These are phyloP conservation scores for Cassiopea andromeda DNA, from an alignment of 30 jellyfish, hydroid and myxozoan species.

Conservation along the genomic window DNA sequence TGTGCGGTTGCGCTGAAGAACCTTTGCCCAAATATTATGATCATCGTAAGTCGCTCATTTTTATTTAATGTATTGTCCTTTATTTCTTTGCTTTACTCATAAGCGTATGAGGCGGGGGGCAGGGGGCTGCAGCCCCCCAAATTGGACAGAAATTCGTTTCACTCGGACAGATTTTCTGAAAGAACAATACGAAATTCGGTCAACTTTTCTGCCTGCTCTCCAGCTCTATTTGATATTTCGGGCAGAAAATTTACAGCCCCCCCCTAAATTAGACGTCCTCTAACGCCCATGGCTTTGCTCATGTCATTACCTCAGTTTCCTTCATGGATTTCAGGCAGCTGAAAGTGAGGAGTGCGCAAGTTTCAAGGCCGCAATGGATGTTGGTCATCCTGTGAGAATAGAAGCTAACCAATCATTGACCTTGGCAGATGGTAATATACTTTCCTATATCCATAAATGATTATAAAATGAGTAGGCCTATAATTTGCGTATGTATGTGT, in stretches of 20 bases:
- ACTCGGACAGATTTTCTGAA: too few relatives aligned
- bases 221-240: too few relatives aligned
- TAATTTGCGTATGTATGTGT: too few relatives aligned
- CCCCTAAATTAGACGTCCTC: neutral
- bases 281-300: neutral
- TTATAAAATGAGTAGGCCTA: too few relatives aligned
- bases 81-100: too few relatives aligned
- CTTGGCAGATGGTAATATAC: conserved; percentile 89
- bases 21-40: conserved; percentile 81
- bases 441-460: neutral
- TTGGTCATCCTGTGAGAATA: conserved; percentile 93
- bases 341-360: conserved; percentile 97
- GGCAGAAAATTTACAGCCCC: too few relatives aligned
- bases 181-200: too few relatives aligned
- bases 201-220: too few relatives aligned
- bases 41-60: conserved; percentile 70
- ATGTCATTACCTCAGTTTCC: neutral
- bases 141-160: too few relatives aligned
- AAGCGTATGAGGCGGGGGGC: too few relatives aligned
- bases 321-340: conserved; percentile 66
- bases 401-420: conserved; percentile 94
- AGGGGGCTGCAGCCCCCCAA: too few relatives aligned
- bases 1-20: conserved; percentile 91
- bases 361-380: conserved; percentile 97
- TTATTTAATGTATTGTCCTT: too few relatives aligned